Base-by-base conservation (phyloP, 2,797 vertebrate genomes). In the Clamator glandarius region DNA sequence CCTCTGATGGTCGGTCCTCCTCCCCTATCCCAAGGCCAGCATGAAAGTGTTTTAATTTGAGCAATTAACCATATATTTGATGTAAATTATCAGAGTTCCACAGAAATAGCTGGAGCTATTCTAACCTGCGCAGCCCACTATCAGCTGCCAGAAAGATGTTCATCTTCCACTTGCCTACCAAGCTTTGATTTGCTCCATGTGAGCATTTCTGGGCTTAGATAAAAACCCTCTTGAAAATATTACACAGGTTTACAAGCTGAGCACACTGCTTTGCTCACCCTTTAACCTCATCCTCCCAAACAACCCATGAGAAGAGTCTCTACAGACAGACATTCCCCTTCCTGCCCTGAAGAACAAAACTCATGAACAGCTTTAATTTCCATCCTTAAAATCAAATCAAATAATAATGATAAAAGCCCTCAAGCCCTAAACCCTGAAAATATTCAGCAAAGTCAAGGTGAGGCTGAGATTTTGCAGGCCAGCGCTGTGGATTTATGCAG, bases 401-500 rank as follows among this genome's bases (percentile, higher is more conserved):
- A 52, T 3, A 23, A 48, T 48, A 20, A 48, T 8, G 3, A 8
- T 48, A 33, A 52, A 11, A 26, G 4, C 3, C 15, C 15, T 68
- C 75, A 42, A 76, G 31, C 28, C 42, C 79, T 39, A 80, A 80
- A 33, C 79, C 87, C 89, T 63, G 67, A 70, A 82, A 90, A 87
- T 42, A 94, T 92, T 94, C 93, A 35, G 85, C 95, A 91, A 95
- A 97, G 89, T 41, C 69, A 58, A 76, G 57, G 39, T 11, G 52
- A 88, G 85, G 92, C 21, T 4, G 92, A 85, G 91, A 79, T 70
- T 84, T 63, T 76, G 41, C 95, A 96, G 93, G 95, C 29, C 67
- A 70, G 4, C 79, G 85, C 93, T 97, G 95, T 84, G 85, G 80
- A 90, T 95, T 95, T 92, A 94, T 96, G 96, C 96, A 96, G 93